These are phyloP conservation scores for Phengaris arion DNA, from an alignment of 2,888 invertebrate species.

Conservation along the genomic window DNA sequence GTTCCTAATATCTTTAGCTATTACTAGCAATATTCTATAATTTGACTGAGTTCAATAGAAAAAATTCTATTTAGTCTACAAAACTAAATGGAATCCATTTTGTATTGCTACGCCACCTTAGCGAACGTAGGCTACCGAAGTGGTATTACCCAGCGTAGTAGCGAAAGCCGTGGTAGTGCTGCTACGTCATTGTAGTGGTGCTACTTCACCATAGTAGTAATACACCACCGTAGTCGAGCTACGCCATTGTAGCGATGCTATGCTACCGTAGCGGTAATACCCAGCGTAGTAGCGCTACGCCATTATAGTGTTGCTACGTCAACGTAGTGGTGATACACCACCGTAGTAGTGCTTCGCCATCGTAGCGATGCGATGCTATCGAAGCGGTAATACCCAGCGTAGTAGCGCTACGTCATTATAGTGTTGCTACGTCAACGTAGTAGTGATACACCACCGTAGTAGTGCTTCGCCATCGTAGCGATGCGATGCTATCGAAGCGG, in stretches of 20 bases:
- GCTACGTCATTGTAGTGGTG: no score
- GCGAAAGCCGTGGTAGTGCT: no score
- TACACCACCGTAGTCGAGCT: background rate
- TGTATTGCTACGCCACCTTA: background rate
- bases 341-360: background rate
- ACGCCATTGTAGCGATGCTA: background rate
- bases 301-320: background rate
- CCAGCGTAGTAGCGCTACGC: background rate
- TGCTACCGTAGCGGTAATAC: no score
- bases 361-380: background rate
- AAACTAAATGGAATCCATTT: no score
- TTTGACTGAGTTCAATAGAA: background rate
- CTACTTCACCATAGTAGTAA: background rate
- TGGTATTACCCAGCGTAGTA: no score
- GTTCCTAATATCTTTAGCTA: background rate
- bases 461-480: background rate
- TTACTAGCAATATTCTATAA: background rate
- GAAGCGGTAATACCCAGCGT: background rate
- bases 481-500: background rate
- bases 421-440: background rate
- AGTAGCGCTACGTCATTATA: background rate
- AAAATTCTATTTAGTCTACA: no score
- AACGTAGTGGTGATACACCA: background rate
- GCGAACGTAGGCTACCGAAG: background rate
- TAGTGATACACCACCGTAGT: background rate